Conservation (phyloP, 1,140 invertebrate species). For the Hyposmocoma kahamanoa region DNA sequence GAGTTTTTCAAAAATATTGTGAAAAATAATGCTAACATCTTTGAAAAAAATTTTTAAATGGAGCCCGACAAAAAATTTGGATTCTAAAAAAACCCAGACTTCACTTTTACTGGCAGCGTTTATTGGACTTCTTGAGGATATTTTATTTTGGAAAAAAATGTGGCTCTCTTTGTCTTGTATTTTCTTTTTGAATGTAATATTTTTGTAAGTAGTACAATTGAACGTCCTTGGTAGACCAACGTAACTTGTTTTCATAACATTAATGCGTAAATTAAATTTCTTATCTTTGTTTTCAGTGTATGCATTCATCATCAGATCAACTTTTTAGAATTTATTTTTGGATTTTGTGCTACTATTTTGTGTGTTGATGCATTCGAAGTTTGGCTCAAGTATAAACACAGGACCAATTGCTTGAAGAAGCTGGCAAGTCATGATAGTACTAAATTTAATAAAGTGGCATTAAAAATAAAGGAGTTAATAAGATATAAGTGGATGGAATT, state of each 20-base stretch:
- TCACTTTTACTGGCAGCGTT: conserved; percentile 28
- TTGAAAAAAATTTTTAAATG: conserved; percentile 29
- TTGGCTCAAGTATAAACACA: conserved; percentile 64
- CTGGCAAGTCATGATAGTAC: conserved; percentile 33
- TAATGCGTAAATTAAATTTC: neutral
- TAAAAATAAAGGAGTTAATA: conserved; percentile 29
- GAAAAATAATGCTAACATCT: conserved; percentile 23
- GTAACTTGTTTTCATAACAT: conserved; percentile 5
- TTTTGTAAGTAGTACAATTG: conserved; percentile 42
- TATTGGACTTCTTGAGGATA: conserved; percentile 45
- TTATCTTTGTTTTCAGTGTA: conserved; percentile 35
- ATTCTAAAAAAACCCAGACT: conserved; percentile 19
- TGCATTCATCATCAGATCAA: conserved; percentile 43
- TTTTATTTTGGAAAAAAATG: conserved; percentile 59
- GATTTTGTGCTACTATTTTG: conserved; percentile 29
- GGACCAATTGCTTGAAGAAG: conserved; percentile 50
- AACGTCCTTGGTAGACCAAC: neutral
- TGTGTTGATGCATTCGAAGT: conserved; percentile 51
- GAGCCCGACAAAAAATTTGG: conserved; percentile 15
- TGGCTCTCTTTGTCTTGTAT: conserved; percentile 57
- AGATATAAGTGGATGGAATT: conserved; percentile 34
- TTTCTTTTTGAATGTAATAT: conserved; percentile 40
- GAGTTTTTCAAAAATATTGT: no score
- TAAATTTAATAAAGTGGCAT: conserved; percentile 26
- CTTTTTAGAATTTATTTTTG: conserved; percentile 40